Conservation (phyloP, 2,797 vertebrate species). For the Sebastes reedi region DNA sequence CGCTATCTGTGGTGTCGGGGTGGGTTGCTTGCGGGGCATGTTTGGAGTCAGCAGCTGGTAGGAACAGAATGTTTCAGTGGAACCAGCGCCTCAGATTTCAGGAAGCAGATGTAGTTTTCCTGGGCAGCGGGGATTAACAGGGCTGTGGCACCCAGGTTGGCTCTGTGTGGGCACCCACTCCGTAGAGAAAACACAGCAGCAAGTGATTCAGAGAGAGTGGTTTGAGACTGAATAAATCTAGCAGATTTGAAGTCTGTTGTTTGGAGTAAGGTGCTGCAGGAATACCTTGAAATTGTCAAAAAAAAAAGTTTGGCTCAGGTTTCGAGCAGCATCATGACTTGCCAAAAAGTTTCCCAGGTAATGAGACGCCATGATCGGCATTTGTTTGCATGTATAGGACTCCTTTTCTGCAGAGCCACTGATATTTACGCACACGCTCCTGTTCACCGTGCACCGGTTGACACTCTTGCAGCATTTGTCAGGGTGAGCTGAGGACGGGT, state of each 20-base stretch:
- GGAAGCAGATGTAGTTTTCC: constrained; percentile 69
- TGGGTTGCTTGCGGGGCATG: constrained; percentile 26
- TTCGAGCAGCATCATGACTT: constrained; percentile 16
- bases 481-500: constrained; percentile 59
- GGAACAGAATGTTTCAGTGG: constrained; percentile 79
- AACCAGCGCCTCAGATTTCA: constrained; percentile 75
- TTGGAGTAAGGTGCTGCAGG: constrained; percentile 14
- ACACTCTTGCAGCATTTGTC: constrained; percentile 62
- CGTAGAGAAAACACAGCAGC: constrained; percentile 13
- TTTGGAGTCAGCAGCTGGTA: constrained; percentile 72
- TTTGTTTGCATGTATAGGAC: constrained; percentile 26
- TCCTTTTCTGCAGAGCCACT: constrained; percentile 3
- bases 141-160: constrained; percentile 21
- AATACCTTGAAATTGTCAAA: constrained; percentile 16
- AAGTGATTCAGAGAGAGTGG: neutral
- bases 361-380: constrained; percentile 27
- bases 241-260: constrained; percentile 4
- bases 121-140: constrained; percentile 22
- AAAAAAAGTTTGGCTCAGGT: neutral
- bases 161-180: neutral
- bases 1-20: constrained; percentile 43
- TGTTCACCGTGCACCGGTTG: constrained; percentile 42
- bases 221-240: neutral
- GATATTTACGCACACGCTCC: neutral
- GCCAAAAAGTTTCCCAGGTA: constrained; percentile 29